Percentiles rank a stretch among this genome's conserved stretches.
Conservation (phyloP, 2,113 vertebrate genomes). For the Pterocles orientalis region DNA sequence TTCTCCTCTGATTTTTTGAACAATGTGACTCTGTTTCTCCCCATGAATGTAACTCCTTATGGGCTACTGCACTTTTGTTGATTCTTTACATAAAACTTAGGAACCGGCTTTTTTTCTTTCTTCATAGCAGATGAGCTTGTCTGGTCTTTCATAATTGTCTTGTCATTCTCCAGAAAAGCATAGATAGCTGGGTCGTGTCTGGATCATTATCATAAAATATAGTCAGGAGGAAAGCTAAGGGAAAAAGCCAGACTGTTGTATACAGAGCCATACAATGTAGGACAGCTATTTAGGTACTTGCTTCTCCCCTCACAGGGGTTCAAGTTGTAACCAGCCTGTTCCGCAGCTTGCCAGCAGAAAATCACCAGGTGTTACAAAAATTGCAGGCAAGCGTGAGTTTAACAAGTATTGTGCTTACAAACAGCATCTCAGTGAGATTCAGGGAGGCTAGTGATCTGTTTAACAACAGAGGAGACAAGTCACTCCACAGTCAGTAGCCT, state of each 20-base stretch:
- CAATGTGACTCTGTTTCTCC: background rate
- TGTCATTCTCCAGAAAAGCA: background rate
- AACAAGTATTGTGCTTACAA: background rate
- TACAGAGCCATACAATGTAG: background rate
- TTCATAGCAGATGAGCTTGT: background rate
- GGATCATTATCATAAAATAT: background rate
- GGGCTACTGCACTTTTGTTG: background rate
- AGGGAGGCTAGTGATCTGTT: background rate
- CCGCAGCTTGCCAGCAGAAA: background rate
- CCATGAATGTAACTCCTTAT: background rate
- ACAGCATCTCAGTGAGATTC: background rate
- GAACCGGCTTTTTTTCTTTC: background rate
- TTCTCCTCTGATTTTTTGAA: conserved; percentile 26
- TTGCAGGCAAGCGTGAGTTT: background rate
- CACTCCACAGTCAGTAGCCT: background rate
- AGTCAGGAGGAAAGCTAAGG: background rate
- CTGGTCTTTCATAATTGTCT: background rate
- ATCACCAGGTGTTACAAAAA: background rate
- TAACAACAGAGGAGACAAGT: conserved; percentile 18
- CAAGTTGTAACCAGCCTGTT: background rate
- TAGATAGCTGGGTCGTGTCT: background rate
- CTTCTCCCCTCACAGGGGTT: conserved; percentile 6
- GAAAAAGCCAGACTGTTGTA: background rate
- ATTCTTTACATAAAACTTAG: background rate
- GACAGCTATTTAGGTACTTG: conserved; percentile 38